Evolutionary conservation across 2,888 invertebrate genomes (phyloP), one percentile per base, ranked within the genome.

Genomic region (Troilus luridus): DNA sequence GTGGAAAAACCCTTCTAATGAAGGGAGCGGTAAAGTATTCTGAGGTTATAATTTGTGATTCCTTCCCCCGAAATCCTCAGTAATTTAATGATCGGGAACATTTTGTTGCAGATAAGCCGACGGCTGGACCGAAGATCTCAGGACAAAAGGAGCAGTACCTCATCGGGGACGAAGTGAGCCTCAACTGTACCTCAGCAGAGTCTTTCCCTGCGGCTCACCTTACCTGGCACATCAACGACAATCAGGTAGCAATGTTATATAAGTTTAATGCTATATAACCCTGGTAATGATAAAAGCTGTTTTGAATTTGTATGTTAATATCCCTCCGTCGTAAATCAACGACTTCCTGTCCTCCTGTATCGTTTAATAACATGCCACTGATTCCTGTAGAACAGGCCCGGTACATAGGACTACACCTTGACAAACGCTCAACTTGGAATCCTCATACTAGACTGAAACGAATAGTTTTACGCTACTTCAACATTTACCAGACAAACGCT

Each of bases 181-280:
- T 95, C 92, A 95, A 95, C 93, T 95, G 95, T 93, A 95, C 95
- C 41, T 95, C 95, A 88, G 94, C 94, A 91, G 94, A 94, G 93
- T 95, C 95, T 77, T 94, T 94, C 93, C 95, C 95, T 58, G 94
- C 95, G 9, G 95, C 95, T 19, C 93, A 93, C 72, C 94, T 95
- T 91, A 94, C 94, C 91, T 95, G 95, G 95, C 95, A 94, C 94
- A 94, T 95, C 94, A 95, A 95, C 93, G 95, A 94, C 88, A 93
- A 93, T 64, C 94, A 94, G 94, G 95, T 95, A 93, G 7, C 11
- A 17, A 54, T 10, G 2, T 27, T 27, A 1, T 8, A 3, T 24
- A 12, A 24, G 7, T 67, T 67, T 67, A 11, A 67, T n/a, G n/a
- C n/a, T n/a, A n/a, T n/a, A n/a, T n/a, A n/a, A n/a, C n/a, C n/a